Percentiles rank a stretch among this genome's conserved stretches.
Conservation (phyloP, 1,140 invertebrate species). For the Lordiphosa mommai region DNA sequence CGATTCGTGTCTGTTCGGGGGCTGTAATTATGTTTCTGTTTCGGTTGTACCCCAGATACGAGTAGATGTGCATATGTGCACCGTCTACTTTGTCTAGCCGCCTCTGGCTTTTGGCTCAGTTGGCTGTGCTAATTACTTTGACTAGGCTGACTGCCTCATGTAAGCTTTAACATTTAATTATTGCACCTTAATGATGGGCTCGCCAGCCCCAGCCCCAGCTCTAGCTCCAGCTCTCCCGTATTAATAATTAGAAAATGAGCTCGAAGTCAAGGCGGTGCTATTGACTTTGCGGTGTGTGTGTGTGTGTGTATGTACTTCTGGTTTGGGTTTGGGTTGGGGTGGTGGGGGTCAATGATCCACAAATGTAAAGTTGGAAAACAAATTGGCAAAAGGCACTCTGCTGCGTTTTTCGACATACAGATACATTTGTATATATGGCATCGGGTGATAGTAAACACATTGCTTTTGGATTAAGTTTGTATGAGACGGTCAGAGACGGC, state of each 20-base stretch:
- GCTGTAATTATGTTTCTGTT: slow-evolving; percentile 69
- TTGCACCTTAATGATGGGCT: slow-evolving; percentile 70
- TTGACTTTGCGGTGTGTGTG: slow-evolving; percentile 41
- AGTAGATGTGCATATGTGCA: slow-evolving; percentile 1
- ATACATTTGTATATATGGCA: not conserved
- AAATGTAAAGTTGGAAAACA: slow-evolving; percentile 31
- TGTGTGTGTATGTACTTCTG: slow-evolving; percentile 24
- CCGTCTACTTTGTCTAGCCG: slow-evolving; percentile 50
- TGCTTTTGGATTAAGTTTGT: not conserved
- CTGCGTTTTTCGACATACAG: not conserved
- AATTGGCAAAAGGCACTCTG: slow-evolving; percentile 20
- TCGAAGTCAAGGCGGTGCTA: slow-evolving; percentile 60
- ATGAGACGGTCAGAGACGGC: slow-evolving; percentile 1
- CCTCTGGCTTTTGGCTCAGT: slow-evolving; percentile 33
- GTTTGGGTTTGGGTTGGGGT: slow-evolving; percentile 20
- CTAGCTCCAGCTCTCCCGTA: slow-evolving; percentile 15
- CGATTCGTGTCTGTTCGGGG: slow-evolving; percentile 57
- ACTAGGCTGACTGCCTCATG: slow-evolving; percentile 58
- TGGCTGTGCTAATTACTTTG: slow-evolving; percentile 68
- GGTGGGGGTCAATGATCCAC: slow-evolving; percentile 61
- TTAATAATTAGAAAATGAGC: slow-evolving; percentile 74
- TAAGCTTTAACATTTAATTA: slow-evolving; percentile 75
- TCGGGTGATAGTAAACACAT: not conserved
- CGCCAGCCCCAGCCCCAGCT: slow-evolving; percentile 3
- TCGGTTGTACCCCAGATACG: slow-evolving; percentile 69